phyloP scores from a whole-genome alignment of 1,140 invertebrate genomes.

The Rhopalosiphum maidis region DNA sequence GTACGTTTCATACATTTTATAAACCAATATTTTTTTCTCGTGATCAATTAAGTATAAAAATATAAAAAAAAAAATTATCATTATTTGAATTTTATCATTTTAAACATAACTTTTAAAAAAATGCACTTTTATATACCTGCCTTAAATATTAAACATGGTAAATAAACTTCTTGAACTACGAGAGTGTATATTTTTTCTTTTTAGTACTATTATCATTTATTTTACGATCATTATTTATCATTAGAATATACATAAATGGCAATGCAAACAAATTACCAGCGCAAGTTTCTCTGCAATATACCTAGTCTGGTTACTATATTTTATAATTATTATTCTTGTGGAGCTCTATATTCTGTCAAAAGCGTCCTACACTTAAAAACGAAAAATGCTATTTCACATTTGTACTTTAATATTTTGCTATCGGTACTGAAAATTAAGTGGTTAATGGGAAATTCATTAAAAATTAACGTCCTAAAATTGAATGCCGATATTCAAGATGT shows the following conservation, averaged over 20 bases:
- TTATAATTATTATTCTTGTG: neutral
- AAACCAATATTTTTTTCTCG: neutral
- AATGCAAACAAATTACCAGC: slow-evolving; percentile 9
- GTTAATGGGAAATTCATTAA: neutral
- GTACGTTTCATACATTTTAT: neutral
- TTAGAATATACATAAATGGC: neutral
- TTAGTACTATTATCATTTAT: neutral
- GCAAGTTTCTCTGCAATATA: neutral
- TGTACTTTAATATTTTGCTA: neutral
- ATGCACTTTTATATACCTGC: neutral
- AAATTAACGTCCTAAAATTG: too few relatives aligned
- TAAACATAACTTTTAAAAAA: neutral
- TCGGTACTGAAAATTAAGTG: neutral
- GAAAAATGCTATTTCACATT: neutral
- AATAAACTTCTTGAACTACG: neutral
- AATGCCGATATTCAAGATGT: neutral
- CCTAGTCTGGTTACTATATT: neutral
- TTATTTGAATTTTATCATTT: neutral
- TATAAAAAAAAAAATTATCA: neutral
- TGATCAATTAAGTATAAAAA: neutral
- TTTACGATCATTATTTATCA: slow-evolving; percentile 9
- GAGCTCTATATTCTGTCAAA: neutral
- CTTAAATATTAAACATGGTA: neutral
- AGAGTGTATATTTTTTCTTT: neutral
- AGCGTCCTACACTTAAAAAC: neutral